Conservation (phyloP, 2,113 vertebrate species). For the Megaleporinus macrocephalus region DNA sequence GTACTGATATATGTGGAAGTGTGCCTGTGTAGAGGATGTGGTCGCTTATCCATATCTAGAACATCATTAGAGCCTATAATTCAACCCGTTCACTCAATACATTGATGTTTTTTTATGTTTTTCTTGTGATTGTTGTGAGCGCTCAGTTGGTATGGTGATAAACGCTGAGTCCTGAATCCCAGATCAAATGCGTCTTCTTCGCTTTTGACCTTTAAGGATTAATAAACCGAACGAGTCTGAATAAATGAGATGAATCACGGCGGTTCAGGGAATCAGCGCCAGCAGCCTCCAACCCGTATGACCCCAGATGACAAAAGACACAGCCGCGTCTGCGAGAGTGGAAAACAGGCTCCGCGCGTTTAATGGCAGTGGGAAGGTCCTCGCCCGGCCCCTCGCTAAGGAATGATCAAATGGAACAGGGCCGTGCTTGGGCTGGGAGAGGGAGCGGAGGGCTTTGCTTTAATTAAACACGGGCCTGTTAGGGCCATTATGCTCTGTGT, state of each 20-base stretch:
- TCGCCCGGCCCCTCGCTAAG: not conserved
- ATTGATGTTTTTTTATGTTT: too few relatives aligned
- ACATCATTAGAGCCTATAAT: too few relatives aligned
- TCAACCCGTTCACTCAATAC: too few relatives aligned
- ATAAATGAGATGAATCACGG: not conserved
- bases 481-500: conserved; percentile 69
- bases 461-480: conserved; percentile 65
- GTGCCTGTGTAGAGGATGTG: too few relatives aligned
- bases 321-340: not conserved
- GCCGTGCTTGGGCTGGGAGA: not conserved
- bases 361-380: conserved; percentile 20
- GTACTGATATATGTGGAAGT: too few relatives aligned
- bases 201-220: too few relatives aligned
- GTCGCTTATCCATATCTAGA: too few relatives aligned
- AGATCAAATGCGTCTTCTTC: too few relatives aligned
- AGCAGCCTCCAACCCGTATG: not conserved
- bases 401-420: conserved; percentile 8
- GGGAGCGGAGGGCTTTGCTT: conserved; percentile 57
- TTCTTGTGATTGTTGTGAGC: too few relatives aligned
- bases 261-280: not conserved
- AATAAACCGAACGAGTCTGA: not conserved
- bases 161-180: too few relatives aligned
- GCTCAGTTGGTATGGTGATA: too few relatives aligned
- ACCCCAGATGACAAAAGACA: conserved; percentile 5
- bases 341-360: not conserved